These are phyloP conservation scores for Crocuta crocuta DNA, from an alignment of 2,113 vertebrate genomes.

Conservation along the genomic window DNA sequence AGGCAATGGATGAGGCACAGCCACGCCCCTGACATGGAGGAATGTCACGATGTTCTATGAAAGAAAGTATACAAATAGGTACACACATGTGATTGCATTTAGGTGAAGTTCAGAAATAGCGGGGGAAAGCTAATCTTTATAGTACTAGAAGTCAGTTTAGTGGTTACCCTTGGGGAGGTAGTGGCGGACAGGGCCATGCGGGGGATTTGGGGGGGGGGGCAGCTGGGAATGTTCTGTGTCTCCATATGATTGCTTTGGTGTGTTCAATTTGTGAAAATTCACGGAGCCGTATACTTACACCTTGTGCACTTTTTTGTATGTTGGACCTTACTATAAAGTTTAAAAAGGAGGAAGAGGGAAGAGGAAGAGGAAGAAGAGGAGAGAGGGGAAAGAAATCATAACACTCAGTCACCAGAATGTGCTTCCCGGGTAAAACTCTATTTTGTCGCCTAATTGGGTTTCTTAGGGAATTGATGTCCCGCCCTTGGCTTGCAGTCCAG, in stretches of 20 bases:
- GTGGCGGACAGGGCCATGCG: neutral
- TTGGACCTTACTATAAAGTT: neutral
- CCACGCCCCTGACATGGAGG: rapidly evolving
- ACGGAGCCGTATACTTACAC: neutral
- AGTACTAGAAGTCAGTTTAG: neutral
- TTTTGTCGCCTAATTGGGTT: neutral
- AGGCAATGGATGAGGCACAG: rapidly evolving
- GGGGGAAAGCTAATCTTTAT: neutral
- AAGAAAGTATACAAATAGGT: neutral
- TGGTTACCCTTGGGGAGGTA: neutral
- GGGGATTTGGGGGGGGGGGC: neutral
- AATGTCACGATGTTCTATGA: neutral
- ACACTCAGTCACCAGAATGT: neutral
- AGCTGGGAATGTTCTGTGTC: neutral
- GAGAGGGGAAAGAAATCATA: rapidly evolving
- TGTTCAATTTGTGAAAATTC: neutral
- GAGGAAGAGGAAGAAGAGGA: too few relatives aligned
- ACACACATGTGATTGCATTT: neutral
- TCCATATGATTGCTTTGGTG: neutral
- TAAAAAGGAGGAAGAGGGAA: neutral
- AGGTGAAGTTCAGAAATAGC: neutral
- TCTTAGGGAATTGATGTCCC: neutral
- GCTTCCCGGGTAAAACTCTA: neutral
- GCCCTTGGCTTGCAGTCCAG: neutral
- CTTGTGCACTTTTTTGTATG: neutral